Evolutionary conservation across 2,888 invertebrate genomes (phyloP).

Genomic region (Lymantria monacha): DNA sequence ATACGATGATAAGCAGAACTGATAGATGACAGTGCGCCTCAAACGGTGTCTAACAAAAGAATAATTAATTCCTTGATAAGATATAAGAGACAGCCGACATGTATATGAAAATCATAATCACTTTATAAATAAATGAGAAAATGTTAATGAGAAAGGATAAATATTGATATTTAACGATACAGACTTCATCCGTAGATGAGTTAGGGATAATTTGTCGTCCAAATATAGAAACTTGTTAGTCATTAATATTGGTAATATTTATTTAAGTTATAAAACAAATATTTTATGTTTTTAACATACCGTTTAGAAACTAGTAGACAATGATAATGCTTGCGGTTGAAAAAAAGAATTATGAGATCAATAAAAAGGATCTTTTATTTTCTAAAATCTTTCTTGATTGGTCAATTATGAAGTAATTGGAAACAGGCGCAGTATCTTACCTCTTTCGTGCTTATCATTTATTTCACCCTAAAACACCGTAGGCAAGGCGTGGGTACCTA

Average conservation of each 20-base stretch:
- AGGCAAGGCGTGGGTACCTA: too few species aligned
- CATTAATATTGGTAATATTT: not conserved
- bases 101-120: conserved; percentile 48
- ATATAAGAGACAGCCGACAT: conserved; percentile 50
- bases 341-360: too few species aligned
- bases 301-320: not conserved
- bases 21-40: conserved; percentile 70
- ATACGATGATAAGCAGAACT: conserved; percentile 70
- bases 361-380: too few species aligned
- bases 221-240: not conserved
- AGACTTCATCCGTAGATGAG: not conserved
- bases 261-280: not conserved
- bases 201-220: not conserved
- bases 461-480: too few species aligned
- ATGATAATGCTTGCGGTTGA: too few species aligned
- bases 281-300: not conserved
- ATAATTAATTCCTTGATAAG: conserved; percentile 74
- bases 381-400: too few species aligned
- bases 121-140: conserved; percentile 33
- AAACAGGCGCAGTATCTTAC: too few species aligned
- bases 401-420: too few species aligned
- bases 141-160: conserved; percentile 20
- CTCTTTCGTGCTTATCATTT: too few species aligned
- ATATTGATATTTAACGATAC: conserved; percentile 13
- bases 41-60: conserved; percentile 63